These are phyloP conservation scores for Drosophila watanabei DNA, from an alignment of 1,140 invertebrate genomes.

Conservation along the genomic window DNA sequence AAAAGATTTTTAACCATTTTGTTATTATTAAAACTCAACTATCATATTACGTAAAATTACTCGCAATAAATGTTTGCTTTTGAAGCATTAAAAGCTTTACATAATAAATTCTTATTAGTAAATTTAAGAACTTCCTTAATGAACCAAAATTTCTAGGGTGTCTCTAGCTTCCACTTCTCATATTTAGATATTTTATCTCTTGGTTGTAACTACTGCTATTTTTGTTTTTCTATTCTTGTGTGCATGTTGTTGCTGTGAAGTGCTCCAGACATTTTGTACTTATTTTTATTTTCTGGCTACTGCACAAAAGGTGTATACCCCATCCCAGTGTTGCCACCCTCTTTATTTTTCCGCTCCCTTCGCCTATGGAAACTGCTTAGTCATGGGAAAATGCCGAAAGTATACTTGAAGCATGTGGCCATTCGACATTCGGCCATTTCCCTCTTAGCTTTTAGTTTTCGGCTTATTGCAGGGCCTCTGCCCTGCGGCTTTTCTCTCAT, in stretches of 20 bases:
- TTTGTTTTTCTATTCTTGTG: conserved; percentile 21
- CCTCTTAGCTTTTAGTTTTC: conserved; percentile 53
- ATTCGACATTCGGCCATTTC: conserved; percentile 49
- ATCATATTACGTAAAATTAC: too few relatives aligned
- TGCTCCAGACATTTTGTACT: conserved; percentile 61
- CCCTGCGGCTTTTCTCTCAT: conserved; percentile 23
- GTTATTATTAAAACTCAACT: too few relatives aligned
- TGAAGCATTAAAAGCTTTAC: not conserved
- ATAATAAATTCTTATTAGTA: not conserved
- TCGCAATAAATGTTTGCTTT: not conserved
- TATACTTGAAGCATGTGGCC: conserved; percentile 62
- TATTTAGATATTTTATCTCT: not conserved
- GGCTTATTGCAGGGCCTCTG: conserved; percentile 61
- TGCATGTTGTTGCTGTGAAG: conserved; percentile 29
- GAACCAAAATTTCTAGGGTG: not conserved
- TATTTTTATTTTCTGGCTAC: conserved; percentile 42
- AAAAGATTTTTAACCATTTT: not conserved
- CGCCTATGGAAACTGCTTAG: conserved; percentile 65
- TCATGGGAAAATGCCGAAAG: conserved; percentile 70
- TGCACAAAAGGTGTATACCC: conserved; percentile 64
- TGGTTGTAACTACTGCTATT: conserved; percentile 13
- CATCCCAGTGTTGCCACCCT: not conserved
- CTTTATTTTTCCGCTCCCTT: not conserved
- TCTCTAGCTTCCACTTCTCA: not conserved
- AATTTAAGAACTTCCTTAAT: not conserved